Evolutionary conservation across 2,113 vertebrate species (phyloP).

Genomic region (Lophius piscatorius): DNA sequence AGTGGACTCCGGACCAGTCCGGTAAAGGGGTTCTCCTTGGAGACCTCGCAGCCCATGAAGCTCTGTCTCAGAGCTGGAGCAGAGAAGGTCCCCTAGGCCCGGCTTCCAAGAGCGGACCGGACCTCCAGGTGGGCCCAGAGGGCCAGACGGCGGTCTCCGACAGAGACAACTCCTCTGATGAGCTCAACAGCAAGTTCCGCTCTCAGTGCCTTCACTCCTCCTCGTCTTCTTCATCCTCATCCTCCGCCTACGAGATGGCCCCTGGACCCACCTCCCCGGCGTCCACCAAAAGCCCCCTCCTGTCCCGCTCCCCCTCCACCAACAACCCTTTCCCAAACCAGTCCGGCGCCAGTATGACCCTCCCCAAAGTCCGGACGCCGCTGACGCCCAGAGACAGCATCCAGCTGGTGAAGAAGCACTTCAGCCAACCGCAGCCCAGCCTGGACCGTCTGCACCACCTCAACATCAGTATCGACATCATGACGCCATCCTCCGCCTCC

Average conservation of each 20-base stretch:
- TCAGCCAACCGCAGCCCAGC: slow-evolving; percentile 87
- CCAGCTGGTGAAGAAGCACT: slow-evolving; percentile 88
- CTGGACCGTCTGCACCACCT: slow-evolving; percentile 73
- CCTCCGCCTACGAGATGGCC: slow-evolving; percentile 81
- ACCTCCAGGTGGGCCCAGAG: slow-evolving; percentile 2
- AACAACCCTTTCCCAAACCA: slow-evolving; percentile 62
- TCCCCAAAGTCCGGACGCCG: slow-evolving; percentile 85
- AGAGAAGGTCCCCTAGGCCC: slow-evolving; percentile 34
- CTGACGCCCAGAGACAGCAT: slow-evolving; percentile 87
- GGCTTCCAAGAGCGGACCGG: slow-evolving; percentile 26
- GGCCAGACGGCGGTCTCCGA: slow-evolving; percentile 35
- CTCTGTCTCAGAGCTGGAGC: slow-evolving; percentile 22
- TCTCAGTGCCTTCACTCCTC: slow-evolving; percentile 82
- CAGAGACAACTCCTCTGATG: slow-evolving; percentile 77
- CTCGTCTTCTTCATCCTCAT: slow-evolving; percentile 82
- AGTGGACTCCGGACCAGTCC: slow-evolving; percentile 52
- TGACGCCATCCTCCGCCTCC: slow-evolving; percentile 54
- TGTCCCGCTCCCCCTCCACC: slow-evolving; percentile 67
- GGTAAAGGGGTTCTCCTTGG: slow-evolving; percentile 44
- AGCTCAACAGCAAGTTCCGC: slow-evolving; percentile 81
- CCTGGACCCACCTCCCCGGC: slow-evolving; percentile 55
- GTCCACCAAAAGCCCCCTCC: slow-evolving; percentile 65
- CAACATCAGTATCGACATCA: slow-evolving; percentile 77
- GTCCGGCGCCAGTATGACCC: slow-evolving; percentile 84
- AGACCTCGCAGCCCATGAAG: slow-evolving; percentile 37